Evolutionary conservation across 2,113 vertebrate species (phyloP), one percentile per base, ranked within the genome.

Genomic region (Myocastor coypus): DNA sequence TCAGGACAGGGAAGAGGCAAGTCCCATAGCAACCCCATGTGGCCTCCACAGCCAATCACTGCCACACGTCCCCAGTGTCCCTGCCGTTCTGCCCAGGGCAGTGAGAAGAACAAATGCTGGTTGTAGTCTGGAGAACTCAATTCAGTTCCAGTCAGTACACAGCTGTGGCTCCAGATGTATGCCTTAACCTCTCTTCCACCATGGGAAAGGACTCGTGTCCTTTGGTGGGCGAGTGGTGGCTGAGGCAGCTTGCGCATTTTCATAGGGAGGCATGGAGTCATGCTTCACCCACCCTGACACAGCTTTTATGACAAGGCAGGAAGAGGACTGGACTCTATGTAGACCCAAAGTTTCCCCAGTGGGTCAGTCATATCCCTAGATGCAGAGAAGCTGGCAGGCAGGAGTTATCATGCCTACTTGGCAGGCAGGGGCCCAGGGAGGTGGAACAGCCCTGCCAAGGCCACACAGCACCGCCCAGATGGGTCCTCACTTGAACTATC

Each of bases 161-260:
- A 11, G 46, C 40, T 63, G n/a, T 86, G 46, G 12, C 16, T 37
- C 57, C 13, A 10, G 81, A 55, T 46, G 89, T 4, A 71, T 0
- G 40, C 9, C 1, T 55, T 52, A 59, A 20, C 2, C 0, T 0
- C 1, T 10, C 93, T 1, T 14, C 57, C 26, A 24, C 46, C 7
- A 26, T 13, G 82, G 77, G n/a, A 46, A 52, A 52, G 80, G 40
- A 52, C 16, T 0, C 0, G 0, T 0, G 22, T 46, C 50, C 46
- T 22, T 1, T 30, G 0, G 4, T 17, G 50, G 68, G 78, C 0
- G 0, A 61, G 9, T 16, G 20, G 40, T 9, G 69, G 55, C 4
- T 6, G 4, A 26, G 8, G 2, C 32, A 1, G 4, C 52, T 28
- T 50, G 68, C 12, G 57, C 12, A 7, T 66, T 66, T 57, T 63